These are phyloP conservation scores for Chelonia mydas DNA, from an alignment of 2,797 vertebrate genomes.

Conservation along the genomic window DNA sequence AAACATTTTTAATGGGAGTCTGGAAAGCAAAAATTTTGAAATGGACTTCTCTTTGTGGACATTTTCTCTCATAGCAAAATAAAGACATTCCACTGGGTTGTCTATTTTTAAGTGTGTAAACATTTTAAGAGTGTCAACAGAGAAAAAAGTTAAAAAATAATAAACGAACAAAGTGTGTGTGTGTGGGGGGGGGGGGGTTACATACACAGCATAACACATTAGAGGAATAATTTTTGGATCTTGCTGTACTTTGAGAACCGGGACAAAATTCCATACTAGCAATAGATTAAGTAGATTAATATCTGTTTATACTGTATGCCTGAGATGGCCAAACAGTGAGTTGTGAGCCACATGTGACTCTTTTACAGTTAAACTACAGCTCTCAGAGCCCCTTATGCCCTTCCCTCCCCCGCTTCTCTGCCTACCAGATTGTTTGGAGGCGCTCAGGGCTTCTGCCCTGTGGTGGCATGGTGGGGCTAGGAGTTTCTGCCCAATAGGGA, in stretches of 20 bases:
- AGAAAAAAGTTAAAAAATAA: neutral
- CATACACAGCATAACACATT: neutral
- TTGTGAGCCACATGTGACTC: no score
- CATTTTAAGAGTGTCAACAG: neutral
- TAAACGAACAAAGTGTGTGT: neutral
- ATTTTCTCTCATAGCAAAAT: neutral
- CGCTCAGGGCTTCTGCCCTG: no score
- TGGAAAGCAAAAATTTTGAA: neutral
- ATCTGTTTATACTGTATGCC: neutral
- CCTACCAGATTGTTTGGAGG: no score
- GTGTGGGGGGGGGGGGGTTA: neutral
- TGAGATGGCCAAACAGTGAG: no score
- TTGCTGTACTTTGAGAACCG: neutral
- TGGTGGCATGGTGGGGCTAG: no score
- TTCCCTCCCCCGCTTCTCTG: no score
- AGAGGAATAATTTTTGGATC: neutral
- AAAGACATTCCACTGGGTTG: neutral
- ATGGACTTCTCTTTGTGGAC: neutral
- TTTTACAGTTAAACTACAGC: no score
- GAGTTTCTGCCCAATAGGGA: no score
- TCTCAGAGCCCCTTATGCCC: no score
- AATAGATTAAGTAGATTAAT: neutral
- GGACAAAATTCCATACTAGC: neutral
- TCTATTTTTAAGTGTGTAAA: neutral
- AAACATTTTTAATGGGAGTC: constrained; percentile 3